Evolutionary conservation across 2,113 vertebrate genomes (phyloP), one percentile per base, ranked within the genome.

Genomic region (Amazona guildingii): DNA sequence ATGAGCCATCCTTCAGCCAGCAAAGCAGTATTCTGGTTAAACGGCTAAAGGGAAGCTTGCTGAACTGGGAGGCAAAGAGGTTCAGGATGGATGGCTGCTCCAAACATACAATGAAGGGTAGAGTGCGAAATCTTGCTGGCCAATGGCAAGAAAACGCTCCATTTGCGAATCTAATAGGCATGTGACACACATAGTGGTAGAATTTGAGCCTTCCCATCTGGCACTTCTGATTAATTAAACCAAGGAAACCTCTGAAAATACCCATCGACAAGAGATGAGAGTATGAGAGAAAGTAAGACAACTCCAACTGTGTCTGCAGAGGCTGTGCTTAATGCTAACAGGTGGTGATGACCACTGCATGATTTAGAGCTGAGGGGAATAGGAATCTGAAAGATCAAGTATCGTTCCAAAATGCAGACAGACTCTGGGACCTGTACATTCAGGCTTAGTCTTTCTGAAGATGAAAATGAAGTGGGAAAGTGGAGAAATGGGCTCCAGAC

Each of bases 301-400:
- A 88, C 80, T 83, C 94, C 95, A 82, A 93, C 90, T 92, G 93
- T 86, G 92, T 78, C 88, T 44, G 80, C 68, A 84, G 86, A 84
- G 94, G 73, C 88, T 92, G 83, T 88, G 69, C 90, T 95, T 93
- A 80, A 86, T 86, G 73, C 92, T 96, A 96, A 93, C 76, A 85
- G 94, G 67, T 92, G 70, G 84, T 63, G 88, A 92, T 0, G 62
- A 84, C 79, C 72, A n/a, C 31, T 7, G 41, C 9, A 2, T 90
- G 91, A 68, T 77, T 92, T 77, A 94, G 83, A 87, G 73, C 84
- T 79, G 39, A 90, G 37, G 3, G 46, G 39, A 91, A 83, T 6
- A 33, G 80, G 94, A 96, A 93, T 92, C 80, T 55, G 80, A 86
- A 95, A 92, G 93, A 96, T 97, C 92, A 95, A 93, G 83, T 96